Base-by-base conservation (phyloP, 2,113 vertebrate species). In the Todiramphus chloris region DNA sequence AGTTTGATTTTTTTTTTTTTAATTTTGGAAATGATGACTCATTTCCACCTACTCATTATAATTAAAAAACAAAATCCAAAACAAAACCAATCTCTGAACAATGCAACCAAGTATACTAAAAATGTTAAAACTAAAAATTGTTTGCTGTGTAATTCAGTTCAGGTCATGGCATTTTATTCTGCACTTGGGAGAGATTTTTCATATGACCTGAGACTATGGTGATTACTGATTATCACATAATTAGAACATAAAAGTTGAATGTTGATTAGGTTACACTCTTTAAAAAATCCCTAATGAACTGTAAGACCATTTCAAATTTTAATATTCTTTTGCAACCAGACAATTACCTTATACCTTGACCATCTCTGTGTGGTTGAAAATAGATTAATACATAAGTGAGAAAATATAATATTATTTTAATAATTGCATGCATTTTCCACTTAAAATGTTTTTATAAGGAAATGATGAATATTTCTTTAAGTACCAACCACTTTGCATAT, bases 161-260 rank as follows among this genome's bases (percentile, higher is more conserved):
- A 93, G 70, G 41, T 93, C 78, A 35, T 75, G 31, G 50, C 19
- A 82, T 31, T 60, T 92, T 62, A 87, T 37, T 93, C 28, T 83
- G 43, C 66, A 74, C 27, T 87, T 83, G 46, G 64, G 76, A 94
- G 17, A 73, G 63, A 66, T 80, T 94, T 90, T 92, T 86, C 59
- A 27, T 79, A 51, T 89, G 55, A 75, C 59, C 37, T 56, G 37
- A 95, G 56, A 84, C 12, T 92, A 81, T 81, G 67, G 33, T 94
- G 89, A 85, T 95, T 93, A 68, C 72, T 88, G 83, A 92, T 97
- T 87, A 76, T 74, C 62, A 73, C 4, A 4, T 91, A 91, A 97
- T 90, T 93, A 90, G 72, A 87, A 87, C 27, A 80, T 46, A 55
- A 50, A 94, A 56, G 33, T 51, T 87, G 48, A 89, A 90, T 81